Conservation (phyloP, 2,113 vertebrate species). For the Oenanthe oenanthe region DNA sequence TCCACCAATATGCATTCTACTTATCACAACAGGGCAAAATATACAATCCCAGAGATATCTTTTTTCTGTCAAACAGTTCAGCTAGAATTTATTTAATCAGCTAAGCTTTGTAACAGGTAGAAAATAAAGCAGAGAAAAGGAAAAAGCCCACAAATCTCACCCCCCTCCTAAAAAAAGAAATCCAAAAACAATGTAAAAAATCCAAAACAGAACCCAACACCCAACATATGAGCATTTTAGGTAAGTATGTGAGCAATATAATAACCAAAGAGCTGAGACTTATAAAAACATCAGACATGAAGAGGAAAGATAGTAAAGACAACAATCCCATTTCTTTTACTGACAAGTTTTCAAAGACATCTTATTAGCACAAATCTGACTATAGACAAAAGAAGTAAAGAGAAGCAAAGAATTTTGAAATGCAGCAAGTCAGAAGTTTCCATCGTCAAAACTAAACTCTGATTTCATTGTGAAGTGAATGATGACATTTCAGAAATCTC, state of each 20-base stretch:
- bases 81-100: not conserved
- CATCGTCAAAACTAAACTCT: not conserved
- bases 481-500: not conserved
- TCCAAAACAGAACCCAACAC: accelerated
- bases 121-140: not conserved
- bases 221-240: not conserved
- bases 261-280: not conserved
- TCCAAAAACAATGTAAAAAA: accelerated
- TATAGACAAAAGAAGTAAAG: not conserved
- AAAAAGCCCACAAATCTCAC: accelerated
- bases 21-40: not conserved
- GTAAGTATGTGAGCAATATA: not conserved
- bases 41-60: not conserved
- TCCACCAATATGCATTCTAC: not conserved
- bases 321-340: not conserved
- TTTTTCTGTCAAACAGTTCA: not conserved
- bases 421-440: not conserved
- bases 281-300: not conserved
- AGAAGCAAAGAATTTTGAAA: not conserved
- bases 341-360: not conserved
- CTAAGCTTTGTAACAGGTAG: not conserved
- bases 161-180: no score
- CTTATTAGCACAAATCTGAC: not conserved
- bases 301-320: not conserved
- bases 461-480: not conserved